A percentile compares a stretch with the other conserved stretches of the same genome.
phyloP scores from a whole-genome alignment of 1,140 invertebrate genomes.

The Cylas formicarius region DNA sequence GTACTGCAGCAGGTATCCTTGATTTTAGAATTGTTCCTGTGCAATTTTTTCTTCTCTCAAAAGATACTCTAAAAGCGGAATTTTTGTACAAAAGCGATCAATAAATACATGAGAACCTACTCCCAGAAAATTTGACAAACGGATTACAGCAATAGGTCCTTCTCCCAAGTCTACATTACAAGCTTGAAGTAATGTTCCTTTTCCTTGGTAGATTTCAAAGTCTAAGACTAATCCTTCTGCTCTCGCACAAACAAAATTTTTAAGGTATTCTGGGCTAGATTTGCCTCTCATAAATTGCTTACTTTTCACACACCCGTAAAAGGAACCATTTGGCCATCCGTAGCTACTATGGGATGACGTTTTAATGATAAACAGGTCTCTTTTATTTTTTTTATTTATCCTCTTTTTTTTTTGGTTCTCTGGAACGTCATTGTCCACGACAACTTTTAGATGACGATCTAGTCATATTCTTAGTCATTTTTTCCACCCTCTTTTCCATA shows the following conservation, averaged over 20 bases:
- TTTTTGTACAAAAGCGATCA: conserved; percentile 20
- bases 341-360: conserved; percentile 8
- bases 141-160: conserved; percentile 14
- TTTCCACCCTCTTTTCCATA: no score
- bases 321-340: conserved; percentile 24
- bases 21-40: conserved; percentile 13
- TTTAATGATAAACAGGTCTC: conserved; percentile 11
- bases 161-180: conserved; percentile 9
- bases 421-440: no score
- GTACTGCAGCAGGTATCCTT: conserved; percentile 5
- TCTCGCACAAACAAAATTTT: conserved; percentile 20
- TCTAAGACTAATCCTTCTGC: conserved; percentile 15
- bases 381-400: conserved; percentile 6
- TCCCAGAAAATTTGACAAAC: conserved; percentile 11
- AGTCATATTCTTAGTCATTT: no score
- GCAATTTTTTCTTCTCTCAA: conserved; percentile 5
- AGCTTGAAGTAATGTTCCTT: conserved; percentile 6
- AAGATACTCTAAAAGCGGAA: conserved; percentile 12
- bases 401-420: no score
- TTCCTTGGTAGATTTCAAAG: conserved; percentile 22
- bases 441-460: no score
- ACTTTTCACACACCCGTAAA: conserved; percentile 13
- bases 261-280: conserved; percentile 18
- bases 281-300: conserved; percentile 24
- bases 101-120: conserved; percentile 13